phyloP scores from a whole-genome alignment of 2,888 invertebrate genomes.

The Priocnemis perturbator region DNA sequence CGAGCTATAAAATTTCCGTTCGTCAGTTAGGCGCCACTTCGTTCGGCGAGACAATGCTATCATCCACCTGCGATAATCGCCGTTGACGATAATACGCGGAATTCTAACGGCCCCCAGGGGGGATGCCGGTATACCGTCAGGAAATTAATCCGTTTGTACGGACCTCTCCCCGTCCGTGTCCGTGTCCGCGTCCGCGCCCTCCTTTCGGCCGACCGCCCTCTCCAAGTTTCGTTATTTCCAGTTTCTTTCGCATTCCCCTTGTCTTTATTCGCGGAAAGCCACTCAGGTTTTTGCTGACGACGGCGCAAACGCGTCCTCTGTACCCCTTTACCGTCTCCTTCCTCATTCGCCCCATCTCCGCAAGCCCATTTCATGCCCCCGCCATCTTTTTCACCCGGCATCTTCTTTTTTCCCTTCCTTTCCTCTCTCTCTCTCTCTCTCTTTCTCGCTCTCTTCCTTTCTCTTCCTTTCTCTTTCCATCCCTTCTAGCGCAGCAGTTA shows the following conservation, averaged over 20 bases:
- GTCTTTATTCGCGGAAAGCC: conserved; percentile 54
- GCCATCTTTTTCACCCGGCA: not conserved
- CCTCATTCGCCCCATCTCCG: conserved; percentile 16
- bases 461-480: not conserved
- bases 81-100: conserved; percentile 22
- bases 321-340: conserved; percentile 13
- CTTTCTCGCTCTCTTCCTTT: conserved; percentile 22
- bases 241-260: conserved; percentile 23
- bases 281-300: conserved; percentile 59
- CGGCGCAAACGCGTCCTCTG: conserved; percentile 9
- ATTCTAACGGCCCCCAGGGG: conserved; percentile 18
- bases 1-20: too few species aligned
- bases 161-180: not conserved
- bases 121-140: conserved; percentile 37
- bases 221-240: conserved; percentile 29
- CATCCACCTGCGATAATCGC: conserved; percentile 8
- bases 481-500: conserved; percentile 55
- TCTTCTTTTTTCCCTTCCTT: conserved; percentile 10
- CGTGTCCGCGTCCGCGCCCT: not conserved
- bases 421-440: conserved; percentile 17
- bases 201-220: not conserved
- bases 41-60: too few species aligned
- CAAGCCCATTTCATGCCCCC: conserved; percentile 21
- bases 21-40: too few species aligned
- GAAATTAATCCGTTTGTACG: conserved; percentile 65